Percentiles rank a stretch among this genome's conserved stretches.
Conservation (phyloP, 2,797 vertebrate genomes). For the Rhincodon typus region DNA sequence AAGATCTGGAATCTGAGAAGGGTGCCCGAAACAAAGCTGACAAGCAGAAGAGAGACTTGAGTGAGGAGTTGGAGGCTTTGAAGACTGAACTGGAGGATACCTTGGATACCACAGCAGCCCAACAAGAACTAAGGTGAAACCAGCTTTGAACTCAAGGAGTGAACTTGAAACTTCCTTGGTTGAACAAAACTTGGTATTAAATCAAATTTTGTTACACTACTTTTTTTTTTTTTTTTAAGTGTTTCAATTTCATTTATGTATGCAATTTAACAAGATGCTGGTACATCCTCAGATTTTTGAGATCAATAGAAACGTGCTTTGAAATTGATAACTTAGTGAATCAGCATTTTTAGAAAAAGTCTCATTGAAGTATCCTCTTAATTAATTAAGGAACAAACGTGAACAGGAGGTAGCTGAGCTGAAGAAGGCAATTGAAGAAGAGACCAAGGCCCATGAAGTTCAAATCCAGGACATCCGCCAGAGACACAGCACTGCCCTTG, state of each 20-base stretch:
- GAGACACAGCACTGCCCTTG: conserved; percentile 74
- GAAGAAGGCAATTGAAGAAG: conserved; percentile 93
- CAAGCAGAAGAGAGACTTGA: conserved; percentile 89
- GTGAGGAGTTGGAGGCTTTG: conserved; percentile 89
- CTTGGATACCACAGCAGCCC: conserved; percentile 88
- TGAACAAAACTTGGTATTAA: not conserved
- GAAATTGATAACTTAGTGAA: not conserved
- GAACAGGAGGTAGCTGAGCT: conserved; percentile 94
- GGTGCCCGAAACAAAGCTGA: conserved; percentile 85
- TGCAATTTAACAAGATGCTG: not conserved
- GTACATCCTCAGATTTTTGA: not conserved
- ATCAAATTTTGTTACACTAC: not conserved
- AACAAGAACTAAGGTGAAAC: conserved; percentile 86
- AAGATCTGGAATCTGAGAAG: conserved; percentile 92
- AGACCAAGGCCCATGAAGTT: conserved; percentile 85
- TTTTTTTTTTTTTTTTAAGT: no score
- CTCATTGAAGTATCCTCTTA: not conserved
- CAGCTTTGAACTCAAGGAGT: not conserved
- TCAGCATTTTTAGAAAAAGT: not conserved
- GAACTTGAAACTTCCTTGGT: not conserved
- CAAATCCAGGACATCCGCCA: conserved; percentile 94
- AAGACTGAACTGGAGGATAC: conserved; percentile 97
- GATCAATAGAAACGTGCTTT: not conserved
- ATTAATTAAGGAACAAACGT: conserved; percentile 71
- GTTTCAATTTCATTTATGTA: not conserved